These are phyloP conservation scores for Spermophilus dauricus DNA, from an alignment of 2,113 vertebrate species.

Conservation along the genomic window DNA sequence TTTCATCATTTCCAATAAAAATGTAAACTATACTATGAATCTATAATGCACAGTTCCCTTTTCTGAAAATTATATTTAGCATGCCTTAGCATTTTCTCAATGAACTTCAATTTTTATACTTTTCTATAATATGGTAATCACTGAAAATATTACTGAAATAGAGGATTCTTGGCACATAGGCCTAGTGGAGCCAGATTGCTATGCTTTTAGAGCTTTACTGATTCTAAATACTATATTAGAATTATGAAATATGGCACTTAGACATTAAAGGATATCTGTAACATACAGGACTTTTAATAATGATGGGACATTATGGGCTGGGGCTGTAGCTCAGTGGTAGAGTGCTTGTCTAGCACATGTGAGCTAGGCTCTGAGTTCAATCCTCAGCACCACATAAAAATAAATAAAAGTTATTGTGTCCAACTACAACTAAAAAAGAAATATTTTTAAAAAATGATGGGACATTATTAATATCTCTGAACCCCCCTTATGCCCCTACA, in stretches of 20 bases:
- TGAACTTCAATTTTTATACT: background rate
- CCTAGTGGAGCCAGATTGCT: background rate
- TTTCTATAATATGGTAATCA: background rate
- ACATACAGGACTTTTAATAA: background rate
- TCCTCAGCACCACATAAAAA: too few species aligned
- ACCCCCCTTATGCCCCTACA: background rate
- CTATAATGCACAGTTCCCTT: background rate
- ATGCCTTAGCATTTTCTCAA: background rate
- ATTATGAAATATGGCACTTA: background rate
- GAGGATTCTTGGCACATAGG: background rate
- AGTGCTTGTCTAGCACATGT: too few species aligned
- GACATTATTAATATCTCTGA: background rate
- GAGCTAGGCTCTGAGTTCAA: too few species aligned
- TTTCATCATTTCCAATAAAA: slow-evolving; percentile 36
- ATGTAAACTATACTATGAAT: background rate
- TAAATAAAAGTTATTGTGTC: too few species aligned
- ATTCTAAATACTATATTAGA: slow-evolving; percentile 31
- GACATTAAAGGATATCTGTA: background rate
- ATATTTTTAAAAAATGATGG: background rate
- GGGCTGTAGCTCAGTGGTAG: too few species aligned
- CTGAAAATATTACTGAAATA: slow-evolving; percentile 27
- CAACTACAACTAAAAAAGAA: too few species aligned
- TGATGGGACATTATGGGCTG: background rate
- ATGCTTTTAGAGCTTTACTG: background rate
- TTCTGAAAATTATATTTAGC: slow-evolving; percentile 28